Evolutionary conservation across 2,797 vertebrate genomes (phyloP).

Genomic region (Myotis daubentonii): DNA sequence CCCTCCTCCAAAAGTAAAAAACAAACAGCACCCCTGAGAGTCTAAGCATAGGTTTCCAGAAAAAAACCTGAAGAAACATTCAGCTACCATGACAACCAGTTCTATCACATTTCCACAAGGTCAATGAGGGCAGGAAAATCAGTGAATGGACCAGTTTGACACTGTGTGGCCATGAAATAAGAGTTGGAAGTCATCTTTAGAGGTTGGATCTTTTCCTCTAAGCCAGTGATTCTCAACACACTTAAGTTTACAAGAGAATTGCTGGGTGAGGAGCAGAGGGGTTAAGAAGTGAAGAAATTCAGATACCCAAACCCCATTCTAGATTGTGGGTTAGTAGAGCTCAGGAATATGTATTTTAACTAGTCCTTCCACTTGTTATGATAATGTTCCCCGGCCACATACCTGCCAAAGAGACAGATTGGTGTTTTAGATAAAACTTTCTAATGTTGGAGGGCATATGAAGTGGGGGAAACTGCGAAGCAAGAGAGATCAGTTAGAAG

Average conservation of each 20-base stretch:
- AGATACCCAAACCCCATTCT: not conserved
- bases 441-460: not conserved
- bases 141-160: not conserved
- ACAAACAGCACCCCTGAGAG: conserved; percentile 29
- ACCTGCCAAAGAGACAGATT: not conserved
- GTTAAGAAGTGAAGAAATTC: not conserved
- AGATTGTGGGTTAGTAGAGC: not conserved
- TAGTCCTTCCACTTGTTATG: not conserved
- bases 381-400: not conserved
- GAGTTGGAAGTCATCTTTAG: not conserved
- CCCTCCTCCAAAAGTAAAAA: conserved; percentile 32
- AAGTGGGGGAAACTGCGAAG: not conserved
- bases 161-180: not conserved
- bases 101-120: not conserved
- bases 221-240: not conserved
- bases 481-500: not conserved
- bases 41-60: conserved; percentile 25
- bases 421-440: not conserved
- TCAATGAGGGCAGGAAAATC: not conserved
- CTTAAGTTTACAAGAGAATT: not conserved
- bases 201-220: not conserved
- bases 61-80: conserved; percentile 50
- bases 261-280: not conserved
- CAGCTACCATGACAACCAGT: conserved; percentile 20
- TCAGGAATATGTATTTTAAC: not conserved